Percentiles rank a stretch among this genome's conserved stretches.
These are phyloP conservation scores for Neopelma chrysocephalum DNA, from an alignment of 2,797 vertebrate genomes.

Conservation along the genomic window DNA sequence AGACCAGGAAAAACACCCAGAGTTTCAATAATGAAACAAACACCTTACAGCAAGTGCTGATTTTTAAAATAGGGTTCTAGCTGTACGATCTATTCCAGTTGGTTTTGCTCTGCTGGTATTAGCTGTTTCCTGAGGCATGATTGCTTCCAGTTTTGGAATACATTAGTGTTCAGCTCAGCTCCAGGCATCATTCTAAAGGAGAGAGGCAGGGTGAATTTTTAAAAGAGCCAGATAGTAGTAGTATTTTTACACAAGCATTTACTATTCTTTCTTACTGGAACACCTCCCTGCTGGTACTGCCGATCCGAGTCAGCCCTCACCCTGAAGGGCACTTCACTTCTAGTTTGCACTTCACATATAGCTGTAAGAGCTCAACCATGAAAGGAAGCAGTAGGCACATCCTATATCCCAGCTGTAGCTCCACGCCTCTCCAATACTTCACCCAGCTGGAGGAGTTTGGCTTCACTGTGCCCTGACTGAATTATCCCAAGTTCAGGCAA, in stretches of 20 bases:
- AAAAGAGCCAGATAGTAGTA: background rate
- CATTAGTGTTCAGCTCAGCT: slow-evolving; percentile 17
- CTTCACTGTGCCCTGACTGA: background rate
- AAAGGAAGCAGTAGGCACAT: slow-evolving; percentile 18
- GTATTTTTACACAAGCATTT: background rate
- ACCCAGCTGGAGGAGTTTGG: slow-evolving; percentile 8
- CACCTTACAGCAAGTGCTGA: background rate
- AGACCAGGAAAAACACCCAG: background rate
- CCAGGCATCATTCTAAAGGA: background rate
- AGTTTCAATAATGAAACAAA: background rate
- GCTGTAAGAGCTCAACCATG: slow-evolving; percentile 18
- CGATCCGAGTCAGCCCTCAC: background rate
- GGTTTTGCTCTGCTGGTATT: background rate
- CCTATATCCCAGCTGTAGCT: slow-evolving; percentile 6
- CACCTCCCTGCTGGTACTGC: background rate
- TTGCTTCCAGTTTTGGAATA: slow-evolving; percentile 31
- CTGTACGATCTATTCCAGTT: background rate
- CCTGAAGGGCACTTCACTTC: slow-evolving; percentile 21
- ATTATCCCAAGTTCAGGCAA: background rate
- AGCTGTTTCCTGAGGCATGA: slow-evolving; percentile 13
- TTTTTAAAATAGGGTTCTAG: background rate
- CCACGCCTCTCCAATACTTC: background rate
- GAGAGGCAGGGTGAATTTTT: background rate
- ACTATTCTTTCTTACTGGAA: slow-evolving; percentile 15
- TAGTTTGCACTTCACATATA: background rate